A percentile compares a stretch with the other conserved stretches of the same genome.
phyloP scores from a whole-genome alignment of 2,797 vertebrate species.

The Limnodromus scolopaceus region DNA sequence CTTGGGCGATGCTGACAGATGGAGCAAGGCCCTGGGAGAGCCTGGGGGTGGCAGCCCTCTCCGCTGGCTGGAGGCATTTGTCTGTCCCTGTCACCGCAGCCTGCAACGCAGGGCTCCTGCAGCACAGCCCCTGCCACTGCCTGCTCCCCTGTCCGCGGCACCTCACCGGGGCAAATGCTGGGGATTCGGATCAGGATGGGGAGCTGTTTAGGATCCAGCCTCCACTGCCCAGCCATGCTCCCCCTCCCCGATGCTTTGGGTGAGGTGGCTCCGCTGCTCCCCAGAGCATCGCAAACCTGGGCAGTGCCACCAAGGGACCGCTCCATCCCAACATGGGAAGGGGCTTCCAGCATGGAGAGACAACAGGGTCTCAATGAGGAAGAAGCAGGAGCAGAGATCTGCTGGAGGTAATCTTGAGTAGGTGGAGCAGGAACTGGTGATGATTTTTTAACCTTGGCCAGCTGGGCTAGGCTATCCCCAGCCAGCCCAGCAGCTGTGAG shows the following conservation, averaged over 20 bases:
- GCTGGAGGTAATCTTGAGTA: not conserved
- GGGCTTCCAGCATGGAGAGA: not conserved
- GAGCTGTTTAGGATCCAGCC: not conserved
- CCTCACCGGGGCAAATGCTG: fast-evolving
- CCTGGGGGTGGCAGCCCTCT: not conserved
- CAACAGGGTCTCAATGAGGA: too few species aligned
- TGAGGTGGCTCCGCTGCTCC: fast-evolving
- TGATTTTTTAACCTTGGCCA: not conserved
- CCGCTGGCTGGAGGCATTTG: not conserved
- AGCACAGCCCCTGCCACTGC: fast-evolving
- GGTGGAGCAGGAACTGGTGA: not conserved
- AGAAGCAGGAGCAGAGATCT: not conserved
- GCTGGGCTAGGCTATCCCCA: not conserved
- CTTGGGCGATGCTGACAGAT: not conserved
- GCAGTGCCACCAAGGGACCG: not conserved
- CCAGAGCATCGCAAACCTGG: fast-evolving
- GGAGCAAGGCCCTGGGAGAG: not conserved
- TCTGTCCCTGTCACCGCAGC: not conserved
- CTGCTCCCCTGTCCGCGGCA: not conserved
- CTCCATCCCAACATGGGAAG: fast-evolving
- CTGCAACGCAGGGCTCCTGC: not conserved
- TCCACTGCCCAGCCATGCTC: fast-evolving
- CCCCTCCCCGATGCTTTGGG: fast-evolving
- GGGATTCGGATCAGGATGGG: fast-evolving
- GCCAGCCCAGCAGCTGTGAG: not conserved